Conservation (phyloP, 2,113 vertebrate species). For the Pandion haliaetus region DNA sequence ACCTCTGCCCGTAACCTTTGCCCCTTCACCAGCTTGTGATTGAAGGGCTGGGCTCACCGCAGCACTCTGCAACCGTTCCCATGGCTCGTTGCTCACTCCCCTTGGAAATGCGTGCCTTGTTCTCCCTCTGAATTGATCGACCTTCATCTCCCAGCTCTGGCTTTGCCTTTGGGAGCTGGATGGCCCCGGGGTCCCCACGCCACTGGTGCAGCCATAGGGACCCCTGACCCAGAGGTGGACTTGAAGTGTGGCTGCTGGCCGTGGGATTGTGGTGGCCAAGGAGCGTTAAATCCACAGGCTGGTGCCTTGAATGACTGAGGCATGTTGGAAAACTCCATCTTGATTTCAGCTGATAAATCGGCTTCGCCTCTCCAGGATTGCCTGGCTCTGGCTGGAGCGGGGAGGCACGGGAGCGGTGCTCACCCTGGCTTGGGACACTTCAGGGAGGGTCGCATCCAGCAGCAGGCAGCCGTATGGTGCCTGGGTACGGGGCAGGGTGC, state of each 20-base stretch:
- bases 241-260: neutral
- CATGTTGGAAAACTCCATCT: neutral
- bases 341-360: neutral
- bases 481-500: accelerated
- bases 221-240: neutral
- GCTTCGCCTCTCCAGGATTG: neutral
- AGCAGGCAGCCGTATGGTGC: accelerated
- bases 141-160: neutral
- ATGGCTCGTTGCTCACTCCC: accelerated
- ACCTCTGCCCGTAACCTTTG: neutral
- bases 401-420: neutral
- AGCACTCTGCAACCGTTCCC: neutral
- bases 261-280: accelerated
- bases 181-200: accelerated
- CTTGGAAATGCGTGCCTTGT: neutral
- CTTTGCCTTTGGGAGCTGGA: neutral
- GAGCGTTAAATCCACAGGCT: accelerated
- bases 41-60: neutral
- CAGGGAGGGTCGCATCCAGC: neutral
- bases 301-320: accelerated
- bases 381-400: neutral
- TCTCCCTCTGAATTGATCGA: neutral
- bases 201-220: neutral
- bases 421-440: neutral
- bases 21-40: neutral